phyloP scores from a whole-genome alignment of 2,113 vertebrate genomes.

The Melanotaenia duboulayi region DNA sequence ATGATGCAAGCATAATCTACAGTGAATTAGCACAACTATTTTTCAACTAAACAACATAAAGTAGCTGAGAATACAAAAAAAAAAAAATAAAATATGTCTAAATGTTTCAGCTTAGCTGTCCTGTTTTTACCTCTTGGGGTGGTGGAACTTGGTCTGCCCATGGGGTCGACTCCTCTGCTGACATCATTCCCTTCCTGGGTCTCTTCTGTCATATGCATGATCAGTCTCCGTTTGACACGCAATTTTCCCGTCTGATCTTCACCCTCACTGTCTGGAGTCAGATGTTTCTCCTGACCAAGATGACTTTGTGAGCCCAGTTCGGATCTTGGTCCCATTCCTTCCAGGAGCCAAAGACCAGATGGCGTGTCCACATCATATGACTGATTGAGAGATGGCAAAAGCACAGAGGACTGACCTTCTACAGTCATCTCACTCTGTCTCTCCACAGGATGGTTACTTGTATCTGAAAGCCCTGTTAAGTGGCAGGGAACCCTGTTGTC shows the following conservation, averaged over 20 bases:
- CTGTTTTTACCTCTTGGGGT: conserved; percentile 68
- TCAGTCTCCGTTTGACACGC: conserved; percentile 79
- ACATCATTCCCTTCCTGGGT: conserved; percentile 1
- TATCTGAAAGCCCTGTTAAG: conserved; percentile 33
- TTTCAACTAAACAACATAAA: no score
- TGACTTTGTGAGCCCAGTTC: conserved; percentile 1
- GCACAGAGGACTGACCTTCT: conserved; percentile 16
- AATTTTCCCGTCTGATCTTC: conserved; percentile 48
- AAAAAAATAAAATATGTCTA: no score
- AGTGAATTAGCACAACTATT: no score
- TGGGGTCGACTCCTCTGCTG: background rate
- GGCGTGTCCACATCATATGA: conserved; percentile 78
- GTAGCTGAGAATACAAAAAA: no score
- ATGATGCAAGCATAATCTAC: no score
- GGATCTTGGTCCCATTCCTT: conserved; percentile 1
- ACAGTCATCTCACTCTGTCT: background rate
- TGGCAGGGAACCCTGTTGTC: background rate
- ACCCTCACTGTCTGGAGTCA: conserved; percentile 64
- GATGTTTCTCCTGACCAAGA: conserved; percentile 29
- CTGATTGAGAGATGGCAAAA: conserved; percentile 60
- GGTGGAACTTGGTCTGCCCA: conserved; percentile 41
- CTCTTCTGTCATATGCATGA: conserved; percentile 68
- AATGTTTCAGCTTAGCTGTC: background rate
- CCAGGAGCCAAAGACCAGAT: conserved; percentile 70
- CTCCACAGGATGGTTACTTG: conserved; percentile 40